phyloP scores from a whole-genome alignment of 2,797 vertebrate genomes.

The Platyrinchus mystaceus region DNA sequence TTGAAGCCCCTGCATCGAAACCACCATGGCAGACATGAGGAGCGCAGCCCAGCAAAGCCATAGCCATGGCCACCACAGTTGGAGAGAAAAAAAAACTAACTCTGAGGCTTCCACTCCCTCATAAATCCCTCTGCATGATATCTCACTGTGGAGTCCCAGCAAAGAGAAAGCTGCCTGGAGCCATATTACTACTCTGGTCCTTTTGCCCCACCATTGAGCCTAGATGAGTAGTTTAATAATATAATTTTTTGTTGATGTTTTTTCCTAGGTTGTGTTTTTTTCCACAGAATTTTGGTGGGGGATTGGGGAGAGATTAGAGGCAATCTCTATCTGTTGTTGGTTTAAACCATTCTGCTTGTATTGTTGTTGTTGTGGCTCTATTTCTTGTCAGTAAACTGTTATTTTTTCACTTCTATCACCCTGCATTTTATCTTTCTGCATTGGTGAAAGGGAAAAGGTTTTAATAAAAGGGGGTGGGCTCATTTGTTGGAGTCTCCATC shows the following conservation, averaged over 20 bases:
- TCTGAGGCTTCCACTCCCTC: background rate
- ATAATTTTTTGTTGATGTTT: background rate
- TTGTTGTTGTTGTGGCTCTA: background rate
- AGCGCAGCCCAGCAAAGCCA: background rate
- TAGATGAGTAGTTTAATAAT: background rate
- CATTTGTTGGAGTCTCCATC: background rate
- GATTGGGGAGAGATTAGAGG: too few relatives aligned
- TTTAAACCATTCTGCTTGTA: background rate
- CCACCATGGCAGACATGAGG: background rate
- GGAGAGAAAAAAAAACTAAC: background rate
- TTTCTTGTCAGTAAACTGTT: background rate
- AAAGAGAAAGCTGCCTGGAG: background rate
- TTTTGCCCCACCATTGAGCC: background rate
- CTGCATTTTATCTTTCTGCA: background rate
- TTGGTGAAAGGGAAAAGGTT: background rate
- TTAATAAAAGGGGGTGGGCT: background rate
- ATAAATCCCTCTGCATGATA: background rate
- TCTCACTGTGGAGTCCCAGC: background rate
- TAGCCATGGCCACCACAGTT: background rate
- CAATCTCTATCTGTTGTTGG: background rate
- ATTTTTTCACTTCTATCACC: background rate
- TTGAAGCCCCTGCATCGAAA: background rate
- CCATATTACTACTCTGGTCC: background rate
- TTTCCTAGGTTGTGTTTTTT: background rate
- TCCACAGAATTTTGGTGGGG: background rate